Evolutionary conservation across 2,797 vertebrate genomes (phyloP).

Genomic region (Chromobotia macracanthus): DNA sequence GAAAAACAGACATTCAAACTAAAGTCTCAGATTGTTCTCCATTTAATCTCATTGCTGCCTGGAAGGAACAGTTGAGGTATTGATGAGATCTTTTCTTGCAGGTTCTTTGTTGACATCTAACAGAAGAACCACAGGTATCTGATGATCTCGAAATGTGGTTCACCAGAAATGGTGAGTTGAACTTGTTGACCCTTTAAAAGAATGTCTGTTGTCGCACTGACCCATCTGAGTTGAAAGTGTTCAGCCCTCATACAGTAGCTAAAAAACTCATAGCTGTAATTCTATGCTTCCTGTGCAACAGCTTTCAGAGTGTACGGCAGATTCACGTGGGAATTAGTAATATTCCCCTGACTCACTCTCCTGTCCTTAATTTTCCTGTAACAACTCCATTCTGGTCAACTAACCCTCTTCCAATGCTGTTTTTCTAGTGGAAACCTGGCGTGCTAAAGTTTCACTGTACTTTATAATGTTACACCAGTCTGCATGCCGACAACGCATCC

Average conservation of each 20-base stretch:
- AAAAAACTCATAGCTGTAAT: neutral
- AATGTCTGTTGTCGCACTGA: neutral
- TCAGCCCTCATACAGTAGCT: neutral
- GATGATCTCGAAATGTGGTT: neutral
- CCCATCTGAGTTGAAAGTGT: neutral
- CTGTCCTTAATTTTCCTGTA: slow-evolving; percentile 27
- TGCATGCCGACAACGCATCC: slow-evolving; percentile 41
- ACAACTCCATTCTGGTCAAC: slow-evolving; percentile 38
- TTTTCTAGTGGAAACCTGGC: slow-evolving; percentile 40
- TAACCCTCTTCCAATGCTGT: slow-evolving; percentile 30
- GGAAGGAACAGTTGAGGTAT: too few relatives aligned
- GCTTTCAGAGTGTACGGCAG: slow-evolving; percentile 33
- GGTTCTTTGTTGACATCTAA: neutral
- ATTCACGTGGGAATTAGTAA: slow-evolving; percentile 29
- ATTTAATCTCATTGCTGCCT: too few relatives aligned
- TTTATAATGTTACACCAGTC: slow-evolving; percentile 46
- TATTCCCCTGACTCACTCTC: slow-evolving; percentile 25
- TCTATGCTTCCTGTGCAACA: slow-evolving; percentile 37
- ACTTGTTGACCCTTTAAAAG: slow-evolving; percentile 3
- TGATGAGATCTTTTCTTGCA: neutral
- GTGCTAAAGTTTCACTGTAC: slow-evolving; percentile 42
- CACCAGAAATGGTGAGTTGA: neutral
- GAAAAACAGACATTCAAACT: neutral
- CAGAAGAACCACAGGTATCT: neutral
- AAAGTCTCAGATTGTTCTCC: too few relatives aligned